Conservation (phyloP, 2,797 vertebrate species). For the Alfaro cultratus region DNA sequence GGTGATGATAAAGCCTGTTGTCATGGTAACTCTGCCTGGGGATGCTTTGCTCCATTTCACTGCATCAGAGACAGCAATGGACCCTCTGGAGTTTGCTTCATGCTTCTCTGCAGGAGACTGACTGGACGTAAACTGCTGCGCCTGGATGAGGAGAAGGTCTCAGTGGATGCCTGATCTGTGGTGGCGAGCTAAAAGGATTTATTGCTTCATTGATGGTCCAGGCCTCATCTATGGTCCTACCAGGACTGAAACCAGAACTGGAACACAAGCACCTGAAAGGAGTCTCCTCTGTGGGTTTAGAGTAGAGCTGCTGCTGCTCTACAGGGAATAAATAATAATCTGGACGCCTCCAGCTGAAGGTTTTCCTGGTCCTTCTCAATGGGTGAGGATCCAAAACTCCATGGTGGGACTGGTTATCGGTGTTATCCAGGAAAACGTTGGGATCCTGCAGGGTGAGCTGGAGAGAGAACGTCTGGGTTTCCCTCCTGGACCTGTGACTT, state of each 20-base stretch:
- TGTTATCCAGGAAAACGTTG: background rate
- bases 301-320: background rate
- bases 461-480: background rate
- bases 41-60: slow-evolving; percentile 22
- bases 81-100: background rate
- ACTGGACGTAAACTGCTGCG: too few relatives aligned
- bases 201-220: background rate
- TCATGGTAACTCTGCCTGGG: slow-evolving; percentile 32
- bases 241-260: background rate
- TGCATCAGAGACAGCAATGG: slow-evolving; percentile 30
- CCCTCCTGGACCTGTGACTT: background rate
- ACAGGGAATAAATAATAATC: too few relatives aligned
- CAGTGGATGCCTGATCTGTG: background rate
- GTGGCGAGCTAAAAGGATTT: background rate
- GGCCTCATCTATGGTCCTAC: background rate
- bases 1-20: slow-evolving; percentile 33
- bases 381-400: too few relatives aligned
- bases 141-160: too few relatives aligned
- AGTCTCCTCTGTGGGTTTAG: background rate
- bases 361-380: too few relatives aligned
- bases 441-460: background rate
- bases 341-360: too few relatives aligned
- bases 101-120: background rate
- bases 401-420: background rate
- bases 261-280: too few relatives aligned